Evolutionary conservation across 2,888 invertebrate species (phyloP), one percentile per base, ranked within the genome.

Genomic region (Creontiades dilutus): DNA sequence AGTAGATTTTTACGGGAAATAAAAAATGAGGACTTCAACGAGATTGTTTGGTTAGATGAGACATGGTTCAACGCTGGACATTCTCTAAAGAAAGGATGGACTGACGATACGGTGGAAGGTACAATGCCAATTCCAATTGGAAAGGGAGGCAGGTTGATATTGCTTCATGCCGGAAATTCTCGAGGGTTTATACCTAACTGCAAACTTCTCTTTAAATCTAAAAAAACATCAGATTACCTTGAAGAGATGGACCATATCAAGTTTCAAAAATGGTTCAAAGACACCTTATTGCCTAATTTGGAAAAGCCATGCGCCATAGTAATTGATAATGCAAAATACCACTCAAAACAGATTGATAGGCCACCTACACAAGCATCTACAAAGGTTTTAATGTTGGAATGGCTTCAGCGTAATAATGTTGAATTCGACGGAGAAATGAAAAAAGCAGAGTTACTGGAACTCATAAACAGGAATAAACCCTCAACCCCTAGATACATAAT

Each of bases 1-100:
- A 27, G 11, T 57, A 12, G 57, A 16, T 13, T 57, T 57, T n/a
- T 57, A 12, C n/a, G n/a, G n/a, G n/a, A n/a, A n/a, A n/a, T 16
- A 57, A 57, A 57, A n/a, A 16, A 57, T 57, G 7, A 11, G 13
- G 85, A 48, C 23, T 52, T 19, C 52, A 55, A 48, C 9, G 9
- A 48, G n/a, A 84, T 84, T 19, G 85, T 84, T 48, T 84, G 48
- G 48, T 52, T 84, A 9, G 85, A 84, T 23, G 85, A 86, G 27
- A 86, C 86, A n/a, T 82, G 84, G 84, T 2, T 82, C n/a, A 82
- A 61, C 27, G 52, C 86, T 16, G 86, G 85, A n/a, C 85, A 84
- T 55, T 23, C 75, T 14, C 23, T 75, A 11, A 75, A 11, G 11
- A 7, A 75, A 11, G 14, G 75, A 11, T 75, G 75, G 75, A 75